Percentiles rank a stretch among this genome's conserved stretches.
These are phyloP conservation scores for Globodera rostochiensis DNA, from an alignment of 1,140 invertebrate genomes.

Conservation along the genomic window DNA sequence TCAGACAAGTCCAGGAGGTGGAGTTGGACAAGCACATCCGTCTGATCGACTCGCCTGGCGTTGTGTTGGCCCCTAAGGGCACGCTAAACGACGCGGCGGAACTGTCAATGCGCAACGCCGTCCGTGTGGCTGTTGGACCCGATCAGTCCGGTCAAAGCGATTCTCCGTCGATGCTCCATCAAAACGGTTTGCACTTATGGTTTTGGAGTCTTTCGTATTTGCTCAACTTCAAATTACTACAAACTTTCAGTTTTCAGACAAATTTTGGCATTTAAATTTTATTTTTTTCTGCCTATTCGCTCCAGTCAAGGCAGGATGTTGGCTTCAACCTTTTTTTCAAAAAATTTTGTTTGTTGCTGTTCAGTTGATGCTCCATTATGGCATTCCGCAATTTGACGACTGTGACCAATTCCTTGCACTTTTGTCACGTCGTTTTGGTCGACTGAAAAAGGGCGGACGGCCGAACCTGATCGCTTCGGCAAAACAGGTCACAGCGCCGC, in stretches of 20 bases:
- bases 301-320: too few relatives aligned
- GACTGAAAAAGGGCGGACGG: constrained; percentile 83
- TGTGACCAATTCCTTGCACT: constrained; percentile 80
- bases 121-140: constrained; percentile 84
- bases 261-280: too few relatives aligned
- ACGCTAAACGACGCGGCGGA: constrained; percentile 70
- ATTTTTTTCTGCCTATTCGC: too few relatives aligned
- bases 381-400: constrained; percentile 67
- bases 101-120: constrained; percentile 84
- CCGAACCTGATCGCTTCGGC: constrained; percentile 83
- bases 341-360: constrained; percentile 31
- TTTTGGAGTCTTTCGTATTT: too few relatives aligned
- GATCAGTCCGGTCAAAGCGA: constrained; percentile 80
- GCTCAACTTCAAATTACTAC: constrained; percentile 67
- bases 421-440: constrained; percentile 81
- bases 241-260: too few relatives aligned
- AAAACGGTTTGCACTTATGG: constrained; percentile 70
- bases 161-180: constrained; percentile 82
- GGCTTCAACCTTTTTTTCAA: too few relatives aligned
- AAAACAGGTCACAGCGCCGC: constrained; percentile 74
- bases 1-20: constrained; percentile 82
- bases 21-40: constrained; percentile 93
- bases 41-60: constrained; percentile 91
- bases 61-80: constrained; percentile 80
- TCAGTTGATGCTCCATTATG: constrained; percentile 71